A percentile compares a stretch with the other conserved stretches of the same genome.
Conservation (phyloP, 2,888 invertebrate genomes). For the Latheticus oryzae region DNA sequence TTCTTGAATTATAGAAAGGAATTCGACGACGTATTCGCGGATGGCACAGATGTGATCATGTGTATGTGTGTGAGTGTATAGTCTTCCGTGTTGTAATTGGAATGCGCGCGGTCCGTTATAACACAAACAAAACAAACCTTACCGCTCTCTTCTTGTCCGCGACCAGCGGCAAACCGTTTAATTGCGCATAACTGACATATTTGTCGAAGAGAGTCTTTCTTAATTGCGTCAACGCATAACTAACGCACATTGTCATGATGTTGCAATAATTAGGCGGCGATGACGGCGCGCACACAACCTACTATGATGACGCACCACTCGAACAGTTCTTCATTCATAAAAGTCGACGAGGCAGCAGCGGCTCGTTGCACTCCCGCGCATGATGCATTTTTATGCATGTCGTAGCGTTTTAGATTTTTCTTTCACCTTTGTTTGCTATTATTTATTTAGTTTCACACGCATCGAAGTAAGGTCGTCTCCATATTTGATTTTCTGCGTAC, state of each 20-base stretch:
- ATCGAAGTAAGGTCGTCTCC: constrained; percentile 33
- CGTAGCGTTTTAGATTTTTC: constrained; percentile 4
- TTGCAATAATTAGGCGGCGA: constrained; percentile 43
- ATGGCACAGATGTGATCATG: constrained; percentile 25
- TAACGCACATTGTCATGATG: constrained; percentile 33
- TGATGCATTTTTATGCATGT: constrained; percentile 26
- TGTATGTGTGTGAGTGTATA: constrained; percentile 17
- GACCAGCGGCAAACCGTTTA: constrained; percentile 43
- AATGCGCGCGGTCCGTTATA: constrained; percentile 61
- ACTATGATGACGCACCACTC: constrained; percentile 46
- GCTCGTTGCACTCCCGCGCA: constrained; percentile 20
- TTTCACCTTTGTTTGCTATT: constrained; percentile 1
- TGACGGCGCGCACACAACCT: constrained; percentile 47
- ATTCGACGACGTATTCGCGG: constrained; percentile 15
- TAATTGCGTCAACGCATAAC: constrained; percentile 5
- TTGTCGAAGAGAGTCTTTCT: constrained; percentile 42
- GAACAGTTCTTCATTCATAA: constrained; percentile 43
- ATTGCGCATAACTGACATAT: constrained; percentile 57
- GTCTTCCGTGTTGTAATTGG: constrained; percentile 53
- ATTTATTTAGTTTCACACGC: constrained; percentile 13
- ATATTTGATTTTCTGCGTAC: constrained; percentile 46
- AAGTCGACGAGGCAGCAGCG: constrained; percentile 14
- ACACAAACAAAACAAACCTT: constrained; percentile 56
- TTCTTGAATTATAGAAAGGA: no score
- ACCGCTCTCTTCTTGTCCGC: constrained; percentile 38